phyloP scores from a whole-genome alignment of 2,888 invertebrate genomes.

The Labia minor region DNA sequence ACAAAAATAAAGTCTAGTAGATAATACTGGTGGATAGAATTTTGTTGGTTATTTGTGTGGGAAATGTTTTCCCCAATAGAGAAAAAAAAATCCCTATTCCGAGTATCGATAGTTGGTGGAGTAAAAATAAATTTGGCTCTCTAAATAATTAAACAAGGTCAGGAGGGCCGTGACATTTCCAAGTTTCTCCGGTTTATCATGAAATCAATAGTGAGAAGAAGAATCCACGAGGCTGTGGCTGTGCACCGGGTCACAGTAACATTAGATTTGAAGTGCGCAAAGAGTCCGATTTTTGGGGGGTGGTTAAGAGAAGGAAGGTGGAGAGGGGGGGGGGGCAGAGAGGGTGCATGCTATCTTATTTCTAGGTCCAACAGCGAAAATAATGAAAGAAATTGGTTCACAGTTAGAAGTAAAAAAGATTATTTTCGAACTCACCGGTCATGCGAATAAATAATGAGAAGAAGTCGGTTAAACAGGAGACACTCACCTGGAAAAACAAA shows the following conservation, averaged over 20 bases:
- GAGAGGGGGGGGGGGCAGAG: not conserved
- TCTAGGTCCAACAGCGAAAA: too few species aligned
- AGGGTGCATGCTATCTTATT: too few species aligned
- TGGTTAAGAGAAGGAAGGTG: too few species aligned
- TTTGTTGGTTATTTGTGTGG: too few species aligned
- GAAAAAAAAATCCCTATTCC: too few species aligned
- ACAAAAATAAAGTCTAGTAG: too few species aligned
- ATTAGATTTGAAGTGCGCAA: not conserved
- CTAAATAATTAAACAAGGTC: conserved; percentile 6
- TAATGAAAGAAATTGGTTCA: not conserved
- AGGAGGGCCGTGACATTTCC: conserved; percentile 1
- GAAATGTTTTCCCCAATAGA: too few species aligned
- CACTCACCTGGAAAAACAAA: not conserved
- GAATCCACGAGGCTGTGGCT: too few species aligned
- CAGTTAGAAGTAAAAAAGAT: not conserved
- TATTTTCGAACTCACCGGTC: not conserved
- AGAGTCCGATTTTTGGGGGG: not conserved
- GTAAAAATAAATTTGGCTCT: not conserved
- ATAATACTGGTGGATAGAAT: too few species aligned
- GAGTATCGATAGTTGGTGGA: not conserved
- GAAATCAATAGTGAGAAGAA: not conserved
- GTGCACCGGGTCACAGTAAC: too few species aligned
- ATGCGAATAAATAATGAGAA: conserved; percentile 3
- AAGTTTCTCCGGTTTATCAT: conserved; percentile 1
- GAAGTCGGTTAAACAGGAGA: not conserved